Conservation (phyloP, 1,140 invertebrate genomes). For the Drusus annulatus region DNA sequence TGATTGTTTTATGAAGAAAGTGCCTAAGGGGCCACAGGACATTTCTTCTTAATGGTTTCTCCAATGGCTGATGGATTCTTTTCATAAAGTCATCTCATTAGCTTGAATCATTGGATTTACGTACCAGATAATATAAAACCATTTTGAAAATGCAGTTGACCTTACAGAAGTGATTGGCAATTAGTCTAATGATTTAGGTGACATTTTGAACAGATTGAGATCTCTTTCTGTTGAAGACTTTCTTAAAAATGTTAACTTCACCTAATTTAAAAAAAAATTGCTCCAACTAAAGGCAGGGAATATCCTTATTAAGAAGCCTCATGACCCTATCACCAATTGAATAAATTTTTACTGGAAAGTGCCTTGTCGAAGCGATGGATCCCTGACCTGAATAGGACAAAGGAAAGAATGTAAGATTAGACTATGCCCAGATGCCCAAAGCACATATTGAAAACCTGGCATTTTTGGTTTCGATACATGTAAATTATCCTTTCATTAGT, state of each 20-base stretch:
- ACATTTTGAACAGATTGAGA: slow-evolving; percentile 64
- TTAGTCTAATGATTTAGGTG: slow-evolving; percentile 62
- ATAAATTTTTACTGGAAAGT: slow-evolving; percentile 63
- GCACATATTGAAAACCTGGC: too few species aligned
- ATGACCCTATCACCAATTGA: slow-evolving; percentile 63
- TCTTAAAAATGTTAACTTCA: slow-evolving; percentile 61
- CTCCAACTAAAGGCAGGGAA: slow-evolving; percentile 64
- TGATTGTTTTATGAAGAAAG: slow-evolving; percentile 74
- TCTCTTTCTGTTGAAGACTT: slow-evolving; percentile 64
- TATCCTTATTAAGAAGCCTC: slow-evolving; percentile 65
- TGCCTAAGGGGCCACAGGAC: slow-evolving; percentile 69
- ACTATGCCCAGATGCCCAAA: too few species aligned
- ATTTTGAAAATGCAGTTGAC: slow-evolving; percentile 63
- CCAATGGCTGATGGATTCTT: slow-evolving; percentile 71
- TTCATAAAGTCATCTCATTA: slow-evolving; percentile 76
- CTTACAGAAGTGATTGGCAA: slow-evolving; percentile 63
- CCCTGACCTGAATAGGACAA: too few species aligned
- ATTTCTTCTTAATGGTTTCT: slow-evolving; percentile 70
- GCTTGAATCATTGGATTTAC: slow-evolving; percentile 74
- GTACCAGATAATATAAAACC: slow-evolving; percentile 54
- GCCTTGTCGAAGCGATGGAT: too few species aligned
- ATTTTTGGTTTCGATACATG: too few species aligned
- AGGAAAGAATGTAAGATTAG: too few species aligned
- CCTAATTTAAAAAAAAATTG: slow-evolving; percentile 59
- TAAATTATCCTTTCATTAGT: too few species aligned